A percentile compares a stretch with the other conserved stretches of the same genome.
phyloP scores from a whole-genome alignment of 1,140 invertebrate species.

The Brachionus paranguensis region DNA sequence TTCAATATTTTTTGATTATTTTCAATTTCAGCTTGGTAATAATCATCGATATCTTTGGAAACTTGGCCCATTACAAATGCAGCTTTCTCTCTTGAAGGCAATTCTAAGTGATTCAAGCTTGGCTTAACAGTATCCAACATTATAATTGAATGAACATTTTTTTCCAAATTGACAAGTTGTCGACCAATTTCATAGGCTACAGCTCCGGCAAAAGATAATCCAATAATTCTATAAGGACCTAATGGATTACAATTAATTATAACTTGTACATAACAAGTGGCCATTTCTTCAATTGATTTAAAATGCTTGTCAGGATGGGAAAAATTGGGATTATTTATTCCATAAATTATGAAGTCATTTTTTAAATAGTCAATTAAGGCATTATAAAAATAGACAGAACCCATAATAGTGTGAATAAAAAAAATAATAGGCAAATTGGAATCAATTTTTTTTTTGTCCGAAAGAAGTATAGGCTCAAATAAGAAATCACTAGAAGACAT shows the following conservation, averaged over 20 bases:
- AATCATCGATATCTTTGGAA: background rate
- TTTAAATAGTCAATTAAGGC: background rate
- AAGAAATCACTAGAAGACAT: background rate
- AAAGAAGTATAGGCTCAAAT: background rate
- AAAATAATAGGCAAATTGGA: background rate
- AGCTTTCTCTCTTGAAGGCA: background rate
- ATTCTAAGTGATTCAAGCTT: background rate
- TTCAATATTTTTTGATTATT: background rate
- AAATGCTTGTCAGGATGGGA: background rate
- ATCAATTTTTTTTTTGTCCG: background rate
- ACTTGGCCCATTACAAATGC: background rate
- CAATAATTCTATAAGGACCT: conserved; percentile 77
- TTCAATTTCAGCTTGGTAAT: background rate
- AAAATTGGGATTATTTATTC: background rate
- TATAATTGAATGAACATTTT: background rate
- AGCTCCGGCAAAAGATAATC: conserved; percentile 86
- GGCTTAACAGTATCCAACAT: background rate
- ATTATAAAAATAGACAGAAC: background rate
- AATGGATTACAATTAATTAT: conserved; percentile 69
- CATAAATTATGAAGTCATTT: background rate
- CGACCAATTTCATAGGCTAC: conserved; percentile 89
- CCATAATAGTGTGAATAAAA: background rate
- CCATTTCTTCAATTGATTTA: background rate
- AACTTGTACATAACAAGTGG: conserved; percentile 54
- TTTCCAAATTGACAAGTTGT: background rate